Evolutionary conservation across 1,140 invertebrate genomes (phyloP).

Genomic region (Temnothorax nylanderi): DNA sequence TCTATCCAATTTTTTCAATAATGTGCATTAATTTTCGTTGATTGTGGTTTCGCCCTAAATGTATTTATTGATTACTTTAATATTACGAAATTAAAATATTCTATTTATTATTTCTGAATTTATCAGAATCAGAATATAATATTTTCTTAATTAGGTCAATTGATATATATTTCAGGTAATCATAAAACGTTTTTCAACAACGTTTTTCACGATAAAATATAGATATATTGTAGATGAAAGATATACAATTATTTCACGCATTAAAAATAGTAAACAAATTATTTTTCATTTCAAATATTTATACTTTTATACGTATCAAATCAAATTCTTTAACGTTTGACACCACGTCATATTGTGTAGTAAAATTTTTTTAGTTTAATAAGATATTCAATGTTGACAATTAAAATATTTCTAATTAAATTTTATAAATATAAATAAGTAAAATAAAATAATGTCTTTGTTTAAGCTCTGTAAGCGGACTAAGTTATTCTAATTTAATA

Average conservation of each 20-base stretch:
- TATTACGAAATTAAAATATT: constrained; percentile 16
- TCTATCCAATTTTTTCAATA: constrained; percentile 30
- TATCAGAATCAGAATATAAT: constrained; percentile 27
- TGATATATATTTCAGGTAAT: constrained; percentile 20
- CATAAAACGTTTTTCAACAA: constrained; percentile 6
- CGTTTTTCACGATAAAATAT: constrained; percentile 1
- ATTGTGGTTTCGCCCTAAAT: constrained; percentile 1
- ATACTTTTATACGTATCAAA: not conserved
- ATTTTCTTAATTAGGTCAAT: constrained; percentile 13
- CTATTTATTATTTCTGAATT: constrained; percentile 30
- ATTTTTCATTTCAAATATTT: not conserved
- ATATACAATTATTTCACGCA: not conserved
- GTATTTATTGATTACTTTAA: constrained; percentile 37
- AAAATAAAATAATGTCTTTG: not conserved
- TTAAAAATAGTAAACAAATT: constrained; percentile 17
- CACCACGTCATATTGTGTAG: not conserved
- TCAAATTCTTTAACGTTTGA: not conserved
- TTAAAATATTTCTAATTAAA: constrained; percentile 17
- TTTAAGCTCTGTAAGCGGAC: not conserved
- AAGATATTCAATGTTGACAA: not conserved
- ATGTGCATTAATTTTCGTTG: constrained; percentile 38
- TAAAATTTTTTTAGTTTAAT: not conserved
- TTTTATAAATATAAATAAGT: not conserved
- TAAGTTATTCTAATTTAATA: not conserved
- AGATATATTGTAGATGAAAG: not conserved